These are phyloP conservation scores for Copidosoma aretas DNA, from an alignment of 2,888 invertebrate species.

Conservation along the genomic window DNA sequence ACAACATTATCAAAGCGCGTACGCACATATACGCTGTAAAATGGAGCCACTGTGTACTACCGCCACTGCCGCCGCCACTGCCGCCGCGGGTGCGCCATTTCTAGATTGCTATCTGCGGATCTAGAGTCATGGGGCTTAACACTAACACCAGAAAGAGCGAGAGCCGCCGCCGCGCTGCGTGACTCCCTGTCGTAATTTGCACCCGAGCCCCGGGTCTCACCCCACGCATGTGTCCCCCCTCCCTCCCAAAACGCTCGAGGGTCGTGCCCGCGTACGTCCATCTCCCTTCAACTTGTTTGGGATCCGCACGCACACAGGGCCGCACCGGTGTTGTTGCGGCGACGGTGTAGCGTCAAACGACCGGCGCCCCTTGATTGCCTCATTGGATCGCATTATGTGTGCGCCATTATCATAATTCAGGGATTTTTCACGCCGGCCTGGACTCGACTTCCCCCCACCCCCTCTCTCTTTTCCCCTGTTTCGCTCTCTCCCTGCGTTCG, in stretches of 20 bases:
- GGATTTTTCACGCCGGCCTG: conserved; percentile 54
- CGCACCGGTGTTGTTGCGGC: conserved; percentile 1
- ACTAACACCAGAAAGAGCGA: conserved; percentile 53
- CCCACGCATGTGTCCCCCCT: not conserved
- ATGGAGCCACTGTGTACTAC: conserved; percentile 32
- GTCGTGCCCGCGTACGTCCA: not conserved
- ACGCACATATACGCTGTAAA: conserved; percentile 23
- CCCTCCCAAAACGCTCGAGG: not conserved
- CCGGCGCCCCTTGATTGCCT: conserved; percentile 60
- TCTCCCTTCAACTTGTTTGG: conserved; percentile 9
- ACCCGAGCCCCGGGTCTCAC: conserved; percentile 28
- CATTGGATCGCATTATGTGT: conserved; percentile 62
- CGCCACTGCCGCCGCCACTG: conserved; percentile 3
- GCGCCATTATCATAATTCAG: conserved; percentile 62
- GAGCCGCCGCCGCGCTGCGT: not conserved
- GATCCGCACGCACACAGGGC: conserved; percentile 22
- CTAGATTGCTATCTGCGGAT: conserved; percentile 41
- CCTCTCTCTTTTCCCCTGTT: conserved; percentile 1
- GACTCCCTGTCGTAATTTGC: conserved; percentile 56
- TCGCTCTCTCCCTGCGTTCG: not conserved
- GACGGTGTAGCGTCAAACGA: conserved; percentile 41
- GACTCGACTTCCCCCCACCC: too few relatives aligned
- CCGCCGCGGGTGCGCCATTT: conserved; percentile 25
- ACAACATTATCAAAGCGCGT: conserved; percentile 38
- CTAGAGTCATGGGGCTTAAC: conserved; percentile 53